Percentiles rank a stretch among this genome's conserved stretches.
These are phyloP conservation scores for Corythoichthys haematopterus DNA, from an alignment of 2,113 vertebrate species.

Conservation along the genomic window DNA sequence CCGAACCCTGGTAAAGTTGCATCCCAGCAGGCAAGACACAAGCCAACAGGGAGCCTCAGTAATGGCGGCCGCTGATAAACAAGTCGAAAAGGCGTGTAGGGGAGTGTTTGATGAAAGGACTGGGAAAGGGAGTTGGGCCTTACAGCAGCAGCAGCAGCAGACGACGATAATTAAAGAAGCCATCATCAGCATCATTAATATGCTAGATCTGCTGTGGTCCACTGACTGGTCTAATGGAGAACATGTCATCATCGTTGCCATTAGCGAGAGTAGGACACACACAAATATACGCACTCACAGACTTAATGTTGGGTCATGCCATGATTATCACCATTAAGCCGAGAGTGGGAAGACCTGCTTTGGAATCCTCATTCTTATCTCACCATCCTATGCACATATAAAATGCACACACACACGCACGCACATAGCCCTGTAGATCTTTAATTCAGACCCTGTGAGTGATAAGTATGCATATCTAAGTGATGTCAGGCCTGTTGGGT, in stretches of 20 bases:
- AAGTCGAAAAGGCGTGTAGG: conserved; percentile 55
- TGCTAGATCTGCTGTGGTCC: conserved; percentile 69
- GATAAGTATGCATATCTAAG: conserved; percentile 78
- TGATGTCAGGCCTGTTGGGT: conserved; percentile 66
- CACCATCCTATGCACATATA: conserved; percentile 28
- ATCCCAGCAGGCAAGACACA: conserved; percentile 28
- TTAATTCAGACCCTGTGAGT: conserved; percentile 74
- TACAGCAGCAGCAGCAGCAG: conserved; percentile 51
- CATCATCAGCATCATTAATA: conserved; percentile 74
- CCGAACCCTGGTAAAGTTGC: conserved; percentile 19
- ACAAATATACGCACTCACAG: conserved; percentile 48
- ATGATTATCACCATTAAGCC: conserved; percentile 70
- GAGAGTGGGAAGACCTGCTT: conserved; percentile 65
- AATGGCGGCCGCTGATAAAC: conserved; percentile 57
- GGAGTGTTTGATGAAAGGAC: conserved; percentile 58
- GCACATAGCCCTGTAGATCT: conserved; percentile 50
- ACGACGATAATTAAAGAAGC: conserved; percentile 70
- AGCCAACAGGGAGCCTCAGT: conserved; percentile 45
- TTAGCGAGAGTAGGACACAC: conserved; percentile 65
- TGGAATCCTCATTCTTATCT: conserved; percentile 53
- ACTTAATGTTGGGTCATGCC: conserved; percentile 69
- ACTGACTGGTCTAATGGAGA: conserved; percentile 70
- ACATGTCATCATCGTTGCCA: conserved; percentile 69
- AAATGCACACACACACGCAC: conserved; percentile 22
- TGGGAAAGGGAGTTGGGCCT: conserved; percentile 53